Evolutionary conservation across 2,888 invertebrate species (phyloP).

Genomic region (Eilema griseolum): DNA sequence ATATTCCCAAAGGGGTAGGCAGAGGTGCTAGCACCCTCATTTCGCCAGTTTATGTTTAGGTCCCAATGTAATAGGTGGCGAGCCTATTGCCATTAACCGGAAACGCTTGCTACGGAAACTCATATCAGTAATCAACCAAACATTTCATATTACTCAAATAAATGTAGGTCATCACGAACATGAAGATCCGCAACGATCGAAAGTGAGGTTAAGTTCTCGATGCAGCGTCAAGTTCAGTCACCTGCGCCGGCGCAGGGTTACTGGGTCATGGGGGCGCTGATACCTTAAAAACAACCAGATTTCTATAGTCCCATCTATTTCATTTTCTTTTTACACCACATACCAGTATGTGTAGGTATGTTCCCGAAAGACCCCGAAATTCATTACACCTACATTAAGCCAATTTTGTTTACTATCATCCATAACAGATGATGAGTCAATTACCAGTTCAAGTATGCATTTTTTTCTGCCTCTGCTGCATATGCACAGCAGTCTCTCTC

Average conservation of each 20-base stretch:
- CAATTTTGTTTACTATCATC: too few relatives aligned
- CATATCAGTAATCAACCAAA: background rate
- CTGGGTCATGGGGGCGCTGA: conserved; percentile 73
- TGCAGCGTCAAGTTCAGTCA: conserved; percentile 68
- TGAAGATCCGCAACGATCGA: conserved; percentile 74
- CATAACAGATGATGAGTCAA: too few relatives aligned
- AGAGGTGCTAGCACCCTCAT: too few relatives aligned
- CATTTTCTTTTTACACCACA: background rate
- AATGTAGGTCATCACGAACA: conserved; percentile 56
- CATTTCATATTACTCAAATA: conserved; percentile 24
- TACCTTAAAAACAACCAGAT: conserved; percentile 54
- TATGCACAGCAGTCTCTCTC: too few relatives aligned
- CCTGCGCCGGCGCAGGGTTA: conserved; percentile 67
- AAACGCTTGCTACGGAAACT: background rate
- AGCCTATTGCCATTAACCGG: too few relatives aligned
- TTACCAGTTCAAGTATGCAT: too few relatives aligned
- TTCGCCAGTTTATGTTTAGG: too few relatives aligned
- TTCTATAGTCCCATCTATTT: conserved; percentile 9
- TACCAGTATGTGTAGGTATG: too few relatives aligned
- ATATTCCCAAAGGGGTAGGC: too few relatives aligned
- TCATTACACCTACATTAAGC: background rate
- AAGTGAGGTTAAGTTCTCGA: conserved; percentile 74
- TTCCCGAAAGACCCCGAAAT: background rate
- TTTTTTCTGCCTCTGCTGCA: too few relatives aligned
- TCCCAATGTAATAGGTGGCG: too few relatives aligned